A percentile compares a stretch with the other conserved stretches of the same genome.
These are phyloP conservation scores for Globia sparganii DNA, from an alignment of 2,888 invertebrate genomes.

Conservation along the genomic window DNA sequence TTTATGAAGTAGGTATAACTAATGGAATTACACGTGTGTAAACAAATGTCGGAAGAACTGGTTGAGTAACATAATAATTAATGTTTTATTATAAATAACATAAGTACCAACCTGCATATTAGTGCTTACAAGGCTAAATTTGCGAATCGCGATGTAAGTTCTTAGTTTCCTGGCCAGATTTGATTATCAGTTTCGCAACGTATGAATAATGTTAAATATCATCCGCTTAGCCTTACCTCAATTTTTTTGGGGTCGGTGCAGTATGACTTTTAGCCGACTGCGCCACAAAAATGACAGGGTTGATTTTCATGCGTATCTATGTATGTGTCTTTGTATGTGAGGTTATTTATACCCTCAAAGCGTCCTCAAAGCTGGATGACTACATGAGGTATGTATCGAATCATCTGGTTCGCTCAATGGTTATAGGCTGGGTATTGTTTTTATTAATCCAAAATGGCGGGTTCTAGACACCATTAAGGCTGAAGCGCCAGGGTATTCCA, in stretches of 20 bases:
- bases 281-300: neutral
- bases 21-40: neutral
- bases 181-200: neutral
- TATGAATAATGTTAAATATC: neutral
- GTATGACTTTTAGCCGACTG: neutral
- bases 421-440: neutral
- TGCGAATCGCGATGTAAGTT: neutral
- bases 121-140: neutral
- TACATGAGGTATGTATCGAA: neutral
- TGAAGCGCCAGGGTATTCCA: neutral
- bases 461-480: neutral
- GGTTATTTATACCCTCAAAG: neutral
- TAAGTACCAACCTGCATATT: neutral
- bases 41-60: neutral
- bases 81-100: neutral
- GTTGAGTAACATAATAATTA: conserved; percentile 11
- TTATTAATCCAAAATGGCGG: neutral
- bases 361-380: neutral
- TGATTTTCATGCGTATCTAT: neutral
- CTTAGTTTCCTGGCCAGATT: neutral
- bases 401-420: neutral
- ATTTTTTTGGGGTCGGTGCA: neutral
- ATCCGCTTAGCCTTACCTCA: neutral
- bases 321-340: neutral
- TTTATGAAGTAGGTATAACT: neutral